Percentiles rank a stretch among this genome's conserved stretches.
Evolutionary conservation across 1,140 invertebrate genomes (phyloP).

Genomic region (Bradynema listronoti): DNA sequence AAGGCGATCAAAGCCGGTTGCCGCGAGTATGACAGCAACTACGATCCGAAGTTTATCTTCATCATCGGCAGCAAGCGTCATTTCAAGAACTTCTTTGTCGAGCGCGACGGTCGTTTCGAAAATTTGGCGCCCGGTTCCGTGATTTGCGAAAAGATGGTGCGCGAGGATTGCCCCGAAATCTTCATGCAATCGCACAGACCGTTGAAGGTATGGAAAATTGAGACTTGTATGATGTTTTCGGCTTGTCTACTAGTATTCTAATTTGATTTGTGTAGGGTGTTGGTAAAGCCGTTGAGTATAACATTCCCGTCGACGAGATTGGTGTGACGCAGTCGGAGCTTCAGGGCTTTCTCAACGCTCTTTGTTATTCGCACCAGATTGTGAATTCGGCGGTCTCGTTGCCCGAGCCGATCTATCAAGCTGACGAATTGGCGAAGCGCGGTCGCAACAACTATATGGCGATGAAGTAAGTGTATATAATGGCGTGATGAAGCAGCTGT

Average conservation of each 20-base stretch:
- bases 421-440: constrained; percentile 34
- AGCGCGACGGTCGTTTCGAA: constrained; percentile 4
- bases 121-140: constrained; percentile 33
- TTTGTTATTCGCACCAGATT: constrained; percentile 34
- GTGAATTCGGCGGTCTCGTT: constrained; percentile 29
- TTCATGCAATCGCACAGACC: constrained; percentile 40
- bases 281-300: constrained; percentile 27
- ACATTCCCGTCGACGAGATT: constrained; percentile 23
- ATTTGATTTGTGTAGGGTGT: constrained; percentile 12
- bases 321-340: constrained; percentile 21
- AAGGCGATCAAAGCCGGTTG: constrained; percentile 27
- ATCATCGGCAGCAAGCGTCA: constrained; percentile 35
- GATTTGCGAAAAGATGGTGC: constrained; percentile 27
- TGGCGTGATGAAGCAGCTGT: too few relatives aligned
- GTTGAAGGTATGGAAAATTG: constrained; percentile 17
- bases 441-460: constrained; percentile 30
- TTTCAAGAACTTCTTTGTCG: constrained; percentile 38
- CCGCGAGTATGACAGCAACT: constrained; percentile 19
- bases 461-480: constrained; percentile 33
- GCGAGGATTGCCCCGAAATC: constrained; percentile 28
- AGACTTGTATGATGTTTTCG: background rate
- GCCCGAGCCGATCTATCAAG: constrained; percentile 37
- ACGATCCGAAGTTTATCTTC: constrained; percentile 37
- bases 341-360: constrained; percentile 24
- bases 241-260: background rate